A percentile compares a stretch with the other conserved stretches of the same genome.
phyloP scores from a whole-genome alignment of 1,140 invertebrate species.

The Euglossa dilemma region DNA sequence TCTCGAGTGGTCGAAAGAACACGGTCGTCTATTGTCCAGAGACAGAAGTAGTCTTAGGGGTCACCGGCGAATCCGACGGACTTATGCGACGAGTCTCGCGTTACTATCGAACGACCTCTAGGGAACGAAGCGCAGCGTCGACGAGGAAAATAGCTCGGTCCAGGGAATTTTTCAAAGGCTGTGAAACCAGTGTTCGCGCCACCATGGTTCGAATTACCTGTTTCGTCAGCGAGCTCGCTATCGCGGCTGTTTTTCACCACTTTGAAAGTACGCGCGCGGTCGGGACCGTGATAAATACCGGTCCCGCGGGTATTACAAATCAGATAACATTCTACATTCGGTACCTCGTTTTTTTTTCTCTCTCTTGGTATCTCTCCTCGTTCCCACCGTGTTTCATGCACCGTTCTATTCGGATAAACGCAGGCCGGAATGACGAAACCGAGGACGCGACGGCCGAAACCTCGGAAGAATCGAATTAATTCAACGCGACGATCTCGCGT shows the following conservation, averaged over 20 bases:
- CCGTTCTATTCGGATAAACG: neutral
- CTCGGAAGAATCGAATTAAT: slow-evolving; percentile 3
- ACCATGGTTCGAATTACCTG: slow-evolving; percentile 28
- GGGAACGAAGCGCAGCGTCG: neutral
- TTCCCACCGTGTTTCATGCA: neutral
- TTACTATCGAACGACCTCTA: neutral
- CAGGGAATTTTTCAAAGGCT: slow-evolving; percentile 11
- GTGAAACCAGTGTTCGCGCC: neutral
- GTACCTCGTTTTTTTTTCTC: neutral
- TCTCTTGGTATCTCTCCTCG: neutral
- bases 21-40: neutral
- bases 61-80: neutral
- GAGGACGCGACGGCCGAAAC: neutral
- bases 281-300: slow-evolving; percentile 31
- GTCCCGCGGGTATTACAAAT: slow-evolving; percentile 29
- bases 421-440: neutral
- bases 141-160: slow-evolving; percentile 1
- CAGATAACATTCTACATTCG: slow-evolving; percentile 24
- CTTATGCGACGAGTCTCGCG: neutral
- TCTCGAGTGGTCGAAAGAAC: neutral
- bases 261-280: slow-evolving; percentile 13
- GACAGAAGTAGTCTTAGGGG: too few relatives aligned
- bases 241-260: slow-evolving; percentile 18
- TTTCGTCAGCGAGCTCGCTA: slow-evolving; percentile 21
- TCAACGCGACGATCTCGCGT: neutral